Percentiles rank a stretch among this genome's conserved stretches.
Conservation (phyloP, 2,113 vertebrate species). For the Daubentonia madagascariensis region DNA sequence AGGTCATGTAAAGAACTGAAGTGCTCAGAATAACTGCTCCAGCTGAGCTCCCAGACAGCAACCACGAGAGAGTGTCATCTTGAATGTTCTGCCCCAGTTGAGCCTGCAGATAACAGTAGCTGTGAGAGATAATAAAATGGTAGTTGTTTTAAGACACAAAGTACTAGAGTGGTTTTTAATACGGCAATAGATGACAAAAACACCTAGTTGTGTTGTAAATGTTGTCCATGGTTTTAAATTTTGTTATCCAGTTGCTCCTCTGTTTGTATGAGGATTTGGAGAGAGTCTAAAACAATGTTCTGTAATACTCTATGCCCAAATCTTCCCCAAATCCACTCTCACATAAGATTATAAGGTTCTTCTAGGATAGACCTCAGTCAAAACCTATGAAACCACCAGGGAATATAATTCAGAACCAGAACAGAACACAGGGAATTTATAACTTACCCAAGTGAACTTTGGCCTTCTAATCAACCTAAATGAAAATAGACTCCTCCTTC, state of each 20-base stretch:
- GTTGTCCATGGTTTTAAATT: not conserved
- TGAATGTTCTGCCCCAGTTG: not conserved
- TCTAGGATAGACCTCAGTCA: slow-evolving; percentile 27
- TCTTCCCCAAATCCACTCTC: slow-evolving; percentile 1
- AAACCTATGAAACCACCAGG: not conserved
- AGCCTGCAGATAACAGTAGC: not conserved
- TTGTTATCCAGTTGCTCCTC: not conserved
- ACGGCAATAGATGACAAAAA: not conserved
- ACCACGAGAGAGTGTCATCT: fast-evolving
- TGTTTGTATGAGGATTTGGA: not conserved
- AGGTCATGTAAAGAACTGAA: not conserved
- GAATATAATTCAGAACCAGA: slow-evolving; percentile 48
- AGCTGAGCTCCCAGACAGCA: not conserved
- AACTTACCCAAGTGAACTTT: not conserved
- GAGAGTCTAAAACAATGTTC: not conserved
- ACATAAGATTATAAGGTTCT: slow-evolving; percentile 54
- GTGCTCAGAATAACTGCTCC: not conserved
- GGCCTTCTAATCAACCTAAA: slow-evolving; percentile 3
- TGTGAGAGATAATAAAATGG: not conserved
- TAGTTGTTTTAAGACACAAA: not conserved
- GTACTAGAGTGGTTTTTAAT: not conserved
- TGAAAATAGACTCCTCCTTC: not conserved
- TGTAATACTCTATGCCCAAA: not conserved
- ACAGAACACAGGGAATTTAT: slow-evolving; percentile 13
- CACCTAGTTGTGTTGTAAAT: not conserved